Conservation (phyloP, 2,888 invertebrate genomes). For the Trichopoda pennipes region DNA sequence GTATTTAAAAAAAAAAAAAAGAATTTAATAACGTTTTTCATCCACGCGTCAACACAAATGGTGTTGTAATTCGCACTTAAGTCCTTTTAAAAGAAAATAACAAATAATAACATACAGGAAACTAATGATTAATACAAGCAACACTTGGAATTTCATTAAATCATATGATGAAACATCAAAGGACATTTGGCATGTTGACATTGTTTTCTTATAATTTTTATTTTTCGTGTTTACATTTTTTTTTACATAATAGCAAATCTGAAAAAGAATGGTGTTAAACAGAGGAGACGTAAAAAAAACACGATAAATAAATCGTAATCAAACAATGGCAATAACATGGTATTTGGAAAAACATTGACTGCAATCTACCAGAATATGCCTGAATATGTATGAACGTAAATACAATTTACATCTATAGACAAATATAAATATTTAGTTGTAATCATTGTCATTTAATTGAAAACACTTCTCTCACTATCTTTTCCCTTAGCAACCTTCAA, state of each 20-base stretch:
- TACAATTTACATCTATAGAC: neutral
- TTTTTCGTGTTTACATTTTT: slow-evolving; percentile 59
- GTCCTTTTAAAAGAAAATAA: neutral
- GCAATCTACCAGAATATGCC: neutral
- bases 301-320: slow-evolving; percentile 42
- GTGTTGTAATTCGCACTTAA: slow-evolving; percentile 61
- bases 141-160: slow-evolving; percentile 67
- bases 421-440: slow-evolving; percentile 32
- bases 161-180: slow-evolving; percentile 52
- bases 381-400: neutral
- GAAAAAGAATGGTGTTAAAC: slow-evolving; percentile 45
- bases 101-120: slow-evolving; percentile 45
- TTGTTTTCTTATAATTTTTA: slow-evolving; percentile 38
- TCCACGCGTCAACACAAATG: slow-evolving; percentile 59
- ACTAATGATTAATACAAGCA: slow-evolving; percentile 61
- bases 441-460: slow-evolving; percentile 49
- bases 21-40: slow-evolving; percentile 52
- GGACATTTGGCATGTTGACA: slow-evolving; percentile 51
- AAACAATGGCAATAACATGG: slow-evolving; percentile 54
- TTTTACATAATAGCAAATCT: slow-evolving; percentile 49
- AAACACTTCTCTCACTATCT: slow-evolving; percentile 15
- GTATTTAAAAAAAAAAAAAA: slow-evolving; percentile 5
- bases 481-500: neutral
- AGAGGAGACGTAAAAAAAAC: slow-evolving; percentile 16
- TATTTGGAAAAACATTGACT: slow-evolving; percentile 38